Percentiles rank a stretch among this genome's conserved stretches.
phyloP scores from a whole-genome alignment of 1,140 invertebrate genomes.

The Antheraea mylitta region DNA sequence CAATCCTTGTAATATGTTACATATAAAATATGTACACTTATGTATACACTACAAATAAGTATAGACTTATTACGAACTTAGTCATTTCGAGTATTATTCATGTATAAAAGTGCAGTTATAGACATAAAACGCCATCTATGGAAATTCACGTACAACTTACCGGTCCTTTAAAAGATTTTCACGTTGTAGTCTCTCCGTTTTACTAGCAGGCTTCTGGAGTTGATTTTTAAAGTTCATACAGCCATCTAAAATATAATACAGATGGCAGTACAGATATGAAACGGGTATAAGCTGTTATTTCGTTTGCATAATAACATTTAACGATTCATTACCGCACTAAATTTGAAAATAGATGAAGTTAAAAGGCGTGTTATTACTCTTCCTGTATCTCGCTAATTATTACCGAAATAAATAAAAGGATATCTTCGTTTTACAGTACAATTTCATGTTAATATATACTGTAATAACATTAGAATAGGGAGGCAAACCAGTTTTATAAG shows the following conservation, averaged over 20 bases:
- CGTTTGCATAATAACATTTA: constrained; percentile 11
- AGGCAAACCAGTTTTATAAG: no score
- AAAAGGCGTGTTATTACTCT: constrained; percentile 15
- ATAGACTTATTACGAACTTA: no score
- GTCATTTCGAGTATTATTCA: no score
- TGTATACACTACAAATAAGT: no score
- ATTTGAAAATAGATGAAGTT: constrained; percentile 14
- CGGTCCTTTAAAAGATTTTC: constrained; percentile 47
- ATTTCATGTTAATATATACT: not conserved
- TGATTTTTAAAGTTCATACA: constrained; percentile 33
- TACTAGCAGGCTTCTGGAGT: constrained; percentile 8
- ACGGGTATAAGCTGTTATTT: not conserved
- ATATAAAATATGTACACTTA: no score
- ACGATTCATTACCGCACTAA: constrained; percentile 6
- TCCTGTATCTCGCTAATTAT: not conserved
- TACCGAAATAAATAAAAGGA: constrained; percentile 10
- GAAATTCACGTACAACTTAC: constrained; percentile 33
- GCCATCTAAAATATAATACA: constrained; percentile 38
- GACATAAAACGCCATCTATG: constrained; percentile 42
- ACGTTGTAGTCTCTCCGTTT: constrained; percentile 30
- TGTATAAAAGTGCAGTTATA: not conserved
- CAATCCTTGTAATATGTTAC: no score
- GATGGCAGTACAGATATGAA: constrained; percentile 14
- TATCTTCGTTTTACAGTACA: not conserved
- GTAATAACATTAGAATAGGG: no score